Evolutionary conservation across 2,797 vertebrate species (phyloP).

Genomic region (Astyanax mexicanus): DNA sequence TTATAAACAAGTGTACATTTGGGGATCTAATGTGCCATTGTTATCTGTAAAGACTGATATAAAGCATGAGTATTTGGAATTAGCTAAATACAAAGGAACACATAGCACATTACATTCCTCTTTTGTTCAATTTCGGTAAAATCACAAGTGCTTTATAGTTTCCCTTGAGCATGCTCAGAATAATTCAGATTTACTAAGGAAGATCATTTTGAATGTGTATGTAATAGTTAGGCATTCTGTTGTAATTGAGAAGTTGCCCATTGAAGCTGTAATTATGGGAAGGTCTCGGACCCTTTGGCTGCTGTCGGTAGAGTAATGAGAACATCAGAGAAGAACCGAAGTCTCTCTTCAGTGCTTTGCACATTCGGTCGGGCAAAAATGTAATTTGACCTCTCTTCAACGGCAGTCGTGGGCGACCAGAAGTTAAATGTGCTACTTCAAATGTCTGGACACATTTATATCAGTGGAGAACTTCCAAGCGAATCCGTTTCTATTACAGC

Average conservation of each 20-base stretch:
- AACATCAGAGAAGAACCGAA: conserved; percentile 80
- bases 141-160: conserved; percentile 65
- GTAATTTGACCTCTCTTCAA: conserved; percentile 72
- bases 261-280: conserved; percentile 80
- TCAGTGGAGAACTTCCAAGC: conserved; percentile 70
- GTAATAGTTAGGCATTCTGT: conserved; percentile 77
- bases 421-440: conserved; percentile 67
- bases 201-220: conserved; percentile 66
- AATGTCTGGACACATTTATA: conserved; percentile 72
- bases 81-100: background rate
- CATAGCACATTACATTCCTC: conserved; percentile 50
- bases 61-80: background rate
- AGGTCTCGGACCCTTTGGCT: conserved; percentile 73
- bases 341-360: conserved; percentile 70
- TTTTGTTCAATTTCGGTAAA: conserved; percentile 68
- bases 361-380: conserved; percentile 71
- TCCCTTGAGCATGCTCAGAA: conserved; percentile 68
- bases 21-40: too few relatives aligned
- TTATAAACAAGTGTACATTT: too few relatives aligned
- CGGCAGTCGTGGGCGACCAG: conserved; percentile 56
- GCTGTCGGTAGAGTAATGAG: conserved; percentile 73
- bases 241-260: conserved; percentile 78
- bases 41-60: too few relatives aligned
- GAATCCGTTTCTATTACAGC: conserved; percentile 71
- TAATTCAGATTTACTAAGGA: conserved; percentile 63